phyloP scores from a whole-genome alignment of 2,888 invertebrate species.

The Microchrysa polita region DNA sequence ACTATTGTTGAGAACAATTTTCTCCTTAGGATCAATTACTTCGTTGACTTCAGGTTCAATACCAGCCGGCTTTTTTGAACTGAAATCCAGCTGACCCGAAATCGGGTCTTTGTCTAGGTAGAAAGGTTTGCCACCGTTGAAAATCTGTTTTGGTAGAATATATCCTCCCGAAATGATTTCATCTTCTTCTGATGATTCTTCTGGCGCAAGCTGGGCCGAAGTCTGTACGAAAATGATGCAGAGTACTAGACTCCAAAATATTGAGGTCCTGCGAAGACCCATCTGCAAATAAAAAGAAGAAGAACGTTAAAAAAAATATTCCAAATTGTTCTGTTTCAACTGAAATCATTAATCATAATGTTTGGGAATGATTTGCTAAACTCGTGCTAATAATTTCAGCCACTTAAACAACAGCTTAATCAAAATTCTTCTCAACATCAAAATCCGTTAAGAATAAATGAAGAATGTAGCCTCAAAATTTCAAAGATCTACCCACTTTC shows the following conservation, averaged over 20 bases:
- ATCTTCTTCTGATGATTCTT: constrained; percentile 56
- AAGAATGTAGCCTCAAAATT: no score
- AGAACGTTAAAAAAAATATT: no score
- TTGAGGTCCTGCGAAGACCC: neutral
- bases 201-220: constrained; percentile 2
- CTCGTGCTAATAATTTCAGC: no score
- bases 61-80: constrained; percentile 66
- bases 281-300: constrained; percentile 27
- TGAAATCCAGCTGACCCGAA: constrained; percentile 73
- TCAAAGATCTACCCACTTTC: no score
- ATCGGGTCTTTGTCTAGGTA: constrained; percentile 75
- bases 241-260: constrained; percentile 8
- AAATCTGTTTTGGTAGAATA: constrained; percentile 68
- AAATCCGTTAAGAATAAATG: no score
- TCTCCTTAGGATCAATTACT: constrained; percentile 66
- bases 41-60: constrained; percentile 61
- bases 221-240: neutral
- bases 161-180: constrained; percentile 60
- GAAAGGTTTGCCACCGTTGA: constrained; percentile 76
- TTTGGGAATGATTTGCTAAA: no score
- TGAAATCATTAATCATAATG: no score
- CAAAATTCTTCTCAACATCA: no score
- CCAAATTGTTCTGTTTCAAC: no score
- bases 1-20: constrained; percentile 67
- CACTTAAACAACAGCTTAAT: no score